Evolutionary conservation across 2,113 vertebrate genomes (phyloP).

Genomic region (Empidonax alnorum): DNA sequence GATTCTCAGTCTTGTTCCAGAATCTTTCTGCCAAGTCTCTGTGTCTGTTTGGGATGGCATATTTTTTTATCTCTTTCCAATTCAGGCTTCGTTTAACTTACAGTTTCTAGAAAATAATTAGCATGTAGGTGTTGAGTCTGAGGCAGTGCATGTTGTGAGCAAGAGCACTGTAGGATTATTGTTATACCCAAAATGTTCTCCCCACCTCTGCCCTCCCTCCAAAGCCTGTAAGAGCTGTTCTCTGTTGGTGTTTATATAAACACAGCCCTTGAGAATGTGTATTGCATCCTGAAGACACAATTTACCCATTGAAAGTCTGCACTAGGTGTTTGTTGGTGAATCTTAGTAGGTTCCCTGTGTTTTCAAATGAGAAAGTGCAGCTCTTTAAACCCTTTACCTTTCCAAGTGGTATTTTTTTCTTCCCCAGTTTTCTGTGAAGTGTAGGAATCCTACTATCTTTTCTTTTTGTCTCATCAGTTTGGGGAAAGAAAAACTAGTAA

Average conservation of each 20-base stretch:
- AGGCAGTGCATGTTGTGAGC: neutral
- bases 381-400: neutral
- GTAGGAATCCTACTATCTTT: neutral
- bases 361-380: neutral
- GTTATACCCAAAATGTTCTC: neutral
- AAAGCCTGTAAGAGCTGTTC: neutral
- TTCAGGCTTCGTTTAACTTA: neutral
- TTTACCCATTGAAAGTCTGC: neutral
- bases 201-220: neutral
- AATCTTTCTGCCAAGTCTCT: neutral
- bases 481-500: neutral
- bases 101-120: neutral
- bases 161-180: neutral
- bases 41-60: neutral
- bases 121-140: neutral
- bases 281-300: neutral
- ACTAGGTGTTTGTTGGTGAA: neutral
- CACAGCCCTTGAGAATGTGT: fast-evolving
- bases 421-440: neutral
- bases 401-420: neutral
- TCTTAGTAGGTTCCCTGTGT: neutral
- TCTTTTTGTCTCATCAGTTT: neutral
- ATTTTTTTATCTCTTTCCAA: neutral
- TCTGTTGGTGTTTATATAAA: neutral
- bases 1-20: neutral